phyloP scores from a whole-genome alignment of 2,888 invertebrate species.

The Catocala sponsa region DNA sequence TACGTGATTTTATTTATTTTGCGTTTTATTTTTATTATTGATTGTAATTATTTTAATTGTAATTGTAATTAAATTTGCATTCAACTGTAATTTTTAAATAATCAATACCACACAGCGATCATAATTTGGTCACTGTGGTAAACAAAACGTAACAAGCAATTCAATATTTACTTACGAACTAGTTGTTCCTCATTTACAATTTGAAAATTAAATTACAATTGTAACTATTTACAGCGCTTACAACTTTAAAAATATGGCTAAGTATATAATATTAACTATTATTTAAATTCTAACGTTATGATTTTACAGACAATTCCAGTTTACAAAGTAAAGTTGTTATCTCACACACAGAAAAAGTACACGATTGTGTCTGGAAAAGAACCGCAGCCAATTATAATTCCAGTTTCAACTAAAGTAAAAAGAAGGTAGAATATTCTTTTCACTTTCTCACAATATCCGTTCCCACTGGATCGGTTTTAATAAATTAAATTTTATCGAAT shows the following conservation, averaged over 20 bases:
- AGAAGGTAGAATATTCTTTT: not conserved
- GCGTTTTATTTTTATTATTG: constrained; percentile 1
- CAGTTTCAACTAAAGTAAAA: not conserved
- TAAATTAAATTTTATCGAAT: constrained; percentile 4
- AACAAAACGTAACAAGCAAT: constrained; percentile 41
- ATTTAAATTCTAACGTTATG: constrained; percentile 26
- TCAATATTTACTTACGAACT: constrained; percentile 67
- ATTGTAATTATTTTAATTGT: constrained; percentile 7
- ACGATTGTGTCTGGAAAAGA: not conserved
- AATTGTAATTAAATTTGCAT: constrained; percentile 6
- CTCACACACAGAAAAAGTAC: not conserved
- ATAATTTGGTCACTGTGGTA: constrained; percentile 46
- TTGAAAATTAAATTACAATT: constrained; percentile 62
- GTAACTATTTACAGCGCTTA: constrained; percentile 58
- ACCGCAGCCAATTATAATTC: not conserved
- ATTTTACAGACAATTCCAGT: constrained; percentile 41
- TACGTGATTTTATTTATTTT: not conserved
- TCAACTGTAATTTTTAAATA: constrained; percentile 27
- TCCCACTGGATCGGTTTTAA: constrained; percentile 1
- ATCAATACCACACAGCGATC: constrained; percentile 25
- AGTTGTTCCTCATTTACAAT: constrained; percentile 85
- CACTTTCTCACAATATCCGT: not conserved
- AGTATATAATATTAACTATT: constrained; percentile 30
- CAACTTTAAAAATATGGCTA: constrained; percentile 30
- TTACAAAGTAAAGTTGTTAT: not conserved